These are phyloP conservation scores for Okamejei kenojei DNA, from an alignment of 2,797 vertebrate species.

Conservation along the genomic window DNA sequence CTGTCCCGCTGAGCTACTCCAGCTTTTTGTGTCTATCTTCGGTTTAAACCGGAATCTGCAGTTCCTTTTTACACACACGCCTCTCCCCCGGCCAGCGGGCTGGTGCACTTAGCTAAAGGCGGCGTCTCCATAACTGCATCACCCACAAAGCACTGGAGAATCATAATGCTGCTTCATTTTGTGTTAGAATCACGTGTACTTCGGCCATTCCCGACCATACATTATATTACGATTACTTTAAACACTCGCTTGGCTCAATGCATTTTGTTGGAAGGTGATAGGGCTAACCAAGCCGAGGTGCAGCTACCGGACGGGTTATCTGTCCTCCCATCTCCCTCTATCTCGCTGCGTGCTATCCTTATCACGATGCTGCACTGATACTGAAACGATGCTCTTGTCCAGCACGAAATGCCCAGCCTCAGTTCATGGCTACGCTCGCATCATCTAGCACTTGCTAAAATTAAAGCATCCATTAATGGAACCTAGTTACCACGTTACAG, in stretches of 20 bases:
- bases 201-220: background rate
- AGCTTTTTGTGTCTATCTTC: too few species aligned
- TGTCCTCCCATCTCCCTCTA: background rate
- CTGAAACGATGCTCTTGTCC: background rate
- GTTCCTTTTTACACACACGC: too few species aligned
- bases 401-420: background rate
- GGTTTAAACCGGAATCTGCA: too few species aligned
- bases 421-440: background rate
- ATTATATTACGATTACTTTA: background rate
- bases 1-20: too few species aligned
- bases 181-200: background rate
- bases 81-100: too few species aligned
- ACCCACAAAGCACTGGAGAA: background rate
- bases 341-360: background rate
- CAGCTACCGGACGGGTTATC: too few species aligned
- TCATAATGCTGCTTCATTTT: background rate
- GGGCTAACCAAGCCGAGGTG: too few species aligned
- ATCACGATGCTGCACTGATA: background rate
- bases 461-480: slow-evolving; percentile 20
- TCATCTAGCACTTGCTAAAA: background rate
- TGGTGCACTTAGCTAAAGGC: too few species aligned
- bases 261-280: background rate
- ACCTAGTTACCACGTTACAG: background rate
- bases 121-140: too few species aligned
- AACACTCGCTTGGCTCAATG: background rate